Evolutionary conservation across 1,140 invertebrate genomes (phyloP).

Genomic region (Diorhabda sublineata): DNA sequence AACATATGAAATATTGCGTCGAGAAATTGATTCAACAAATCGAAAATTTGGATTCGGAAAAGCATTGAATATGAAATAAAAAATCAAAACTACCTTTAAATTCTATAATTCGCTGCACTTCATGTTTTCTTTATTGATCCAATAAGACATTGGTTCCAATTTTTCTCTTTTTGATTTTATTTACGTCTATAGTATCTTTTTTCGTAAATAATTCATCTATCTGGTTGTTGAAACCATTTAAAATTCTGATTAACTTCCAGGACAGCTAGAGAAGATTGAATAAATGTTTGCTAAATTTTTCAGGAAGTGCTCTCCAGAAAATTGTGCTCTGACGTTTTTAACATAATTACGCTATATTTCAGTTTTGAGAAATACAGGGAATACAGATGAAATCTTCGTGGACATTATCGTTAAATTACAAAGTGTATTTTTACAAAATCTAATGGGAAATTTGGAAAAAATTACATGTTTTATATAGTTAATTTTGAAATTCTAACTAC

Average conservation of each 20-base stretch:
- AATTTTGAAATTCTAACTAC: too few relatives aligned
- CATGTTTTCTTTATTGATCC: too few relatives aligned
- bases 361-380: background rate
- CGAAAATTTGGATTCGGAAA: too few relatives aligned
- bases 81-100: too few relatives aligned
- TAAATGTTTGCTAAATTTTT: slow-evolving; percentile 1
- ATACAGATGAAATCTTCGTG: background rate
- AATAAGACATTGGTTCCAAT: too few relatives aligned
- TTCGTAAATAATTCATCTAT: background rate
- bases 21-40: too few relatives aligned
- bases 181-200: background rate
- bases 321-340: background rate
- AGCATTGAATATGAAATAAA: too few relatives aligned
- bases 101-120: too few relatives aligned
- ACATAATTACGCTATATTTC: background rate
- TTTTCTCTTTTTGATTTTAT: background rate
- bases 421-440: too few relatives aligned
- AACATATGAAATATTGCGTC: too few relatives aligned
- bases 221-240: background rate
- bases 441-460: too few relatives aligned
- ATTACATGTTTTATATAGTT: too few relatives aligned
- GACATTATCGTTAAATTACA: background rate
- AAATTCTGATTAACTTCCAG: background rate
- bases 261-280: background rate
- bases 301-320: background rate